Percentiles rank a stretch among this genome's conserved stretches.
Conservation (phyloP, 2,797 vertebrate genomes). For the Channallabes apus region DNA sequence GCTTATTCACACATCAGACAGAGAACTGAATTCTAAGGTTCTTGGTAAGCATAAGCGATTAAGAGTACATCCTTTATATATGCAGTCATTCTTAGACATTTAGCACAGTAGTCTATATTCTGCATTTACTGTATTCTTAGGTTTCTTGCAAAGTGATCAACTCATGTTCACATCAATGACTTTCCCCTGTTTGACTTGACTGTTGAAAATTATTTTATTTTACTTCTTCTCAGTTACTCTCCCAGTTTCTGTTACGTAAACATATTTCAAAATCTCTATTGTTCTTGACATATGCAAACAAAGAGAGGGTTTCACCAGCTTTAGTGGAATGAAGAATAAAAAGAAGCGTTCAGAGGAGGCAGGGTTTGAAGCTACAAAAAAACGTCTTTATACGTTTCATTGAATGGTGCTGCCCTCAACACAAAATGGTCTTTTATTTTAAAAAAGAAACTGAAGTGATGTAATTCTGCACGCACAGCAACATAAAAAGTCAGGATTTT, state of each 20-base stretch:
- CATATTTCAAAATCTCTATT: not conserved
- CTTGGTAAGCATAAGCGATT: not conserved
- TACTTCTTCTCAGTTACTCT: too few relatives aligned
- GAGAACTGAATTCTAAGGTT: not conserved
- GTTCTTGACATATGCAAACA: not conserved
- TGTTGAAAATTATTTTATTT: not conserved
- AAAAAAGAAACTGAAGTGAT: too few relatives aligned
- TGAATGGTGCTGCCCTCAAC: constrained; percentile 18
- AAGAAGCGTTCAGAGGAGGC: not conserved
- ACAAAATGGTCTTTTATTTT: not conserved
- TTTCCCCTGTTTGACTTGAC: not conserved
- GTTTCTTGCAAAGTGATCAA: not conserved
- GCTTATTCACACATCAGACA: not conserved
- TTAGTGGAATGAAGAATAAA: not conserved
- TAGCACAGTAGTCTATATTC: not conserved
- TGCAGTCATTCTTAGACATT: not conserved
- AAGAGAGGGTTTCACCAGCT: constrained; percentile 1
- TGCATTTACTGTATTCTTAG: not conserved
- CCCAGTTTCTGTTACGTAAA: not conserved
- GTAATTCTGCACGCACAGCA: too few relatives aligned
- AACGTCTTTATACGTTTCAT: constrained; percentile 24
- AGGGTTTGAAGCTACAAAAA: not conserved
- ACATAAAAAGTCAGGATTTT: too few relatives aligned
- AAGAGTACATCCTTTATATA: not conserved
- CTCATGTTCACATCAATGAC: not conserved